These are phyloP conservation scores for Atlantisia rogersi DNA, from an alignment of 2,113 vertebrate species.

Conservation along the genomic window DNA sequence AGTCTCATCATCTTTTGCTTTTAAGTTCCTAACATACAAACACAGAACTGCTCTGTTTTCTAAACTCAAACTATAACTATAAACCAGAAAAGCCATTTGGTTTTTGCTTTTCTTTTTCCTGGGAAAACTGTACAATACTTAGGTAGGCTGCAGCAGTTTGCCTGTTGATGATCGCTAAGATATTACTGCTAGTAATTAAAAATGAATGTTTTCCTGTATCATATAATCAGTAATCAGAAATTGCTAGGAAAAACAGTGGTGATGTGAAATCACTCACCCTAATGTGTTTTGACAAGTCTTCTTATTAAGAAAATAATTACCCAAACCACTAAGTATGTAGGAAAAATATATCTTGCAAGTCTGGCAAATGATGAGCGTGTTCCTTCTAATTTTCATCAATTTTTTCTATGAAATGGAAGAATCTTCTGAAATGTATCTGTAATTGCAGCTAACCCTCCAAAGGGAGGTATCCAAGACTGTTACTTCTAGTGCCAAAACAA, in stretches of 20 bases:
- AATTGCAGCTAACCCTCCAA: constrained; percentile 43
- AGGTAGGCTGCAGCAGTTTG: neutral
- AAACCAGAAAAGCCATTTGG: neutral
- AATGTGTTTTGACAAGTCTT: constrained; percentile 52
- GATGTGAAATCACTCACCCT: neutral
- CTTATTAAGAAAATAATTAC: constrained; percentile 65
- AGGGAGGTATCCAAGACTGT: constrained; percentile 48
- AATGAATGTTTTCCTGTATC: neutral
- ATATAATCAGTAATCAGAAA: constrained; percentile 24
- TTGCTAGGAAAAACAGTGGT: constrained; percentile 7
- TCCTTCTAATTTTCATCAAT: constrained; percentile 39
- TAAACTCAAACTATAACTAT: neutral
- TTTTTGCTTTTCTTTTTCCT: neutral
- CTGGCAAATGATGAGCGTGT: constrained; percentile 42
- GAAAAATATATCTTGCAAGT: constrained; percentile 14
- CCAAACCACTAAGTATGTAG: constrained; percentile 50
- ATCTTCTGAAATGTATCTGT: constrained; percentile 40
- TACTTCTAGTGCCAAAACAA: constrained; percentile 37
- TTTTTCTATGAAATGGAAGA: constrained; percentile 49
- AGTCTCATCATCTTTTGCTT: neutral
- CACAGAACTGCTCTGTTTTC: neutral
- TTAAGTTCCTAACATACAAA: neutral
- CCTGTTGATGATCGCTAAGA: neutral
- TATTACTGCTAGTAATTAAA: constrained; percentile 33
- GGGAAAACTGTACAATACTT: neutral